These are phyloP conservation scores for Drosophila acutilabella DNA, from an alignment of 2,888 invertebrate species.

Conservation along the genomic window DNA sequence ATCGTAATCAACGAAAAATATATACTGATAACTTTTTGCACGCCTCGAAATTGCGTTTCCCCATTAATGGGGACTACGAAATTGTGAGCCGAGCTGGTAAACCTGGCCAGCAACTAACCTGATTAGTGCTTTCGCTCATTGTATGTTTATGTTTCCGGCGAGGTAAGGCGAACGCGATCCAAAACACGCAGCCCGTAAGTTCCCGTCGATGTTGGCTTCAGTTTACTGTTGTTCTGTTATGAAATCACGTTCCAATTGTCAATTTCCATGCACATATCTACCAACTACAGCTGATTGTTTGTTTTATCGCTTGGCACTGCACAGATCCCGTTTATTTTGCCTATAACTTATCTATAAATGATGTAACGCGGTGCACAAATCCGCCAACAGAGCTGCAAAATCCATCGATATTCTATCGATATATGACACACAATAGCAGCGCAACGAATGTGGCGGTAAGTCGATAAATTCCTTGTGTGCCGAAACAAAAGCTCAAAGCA, in stretches of 20 bases:
- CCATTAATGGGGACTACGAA: conserved; percentile 2
- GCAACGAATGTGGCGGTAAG: conserved; percentile 16
- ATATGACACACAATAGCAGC: neutral
- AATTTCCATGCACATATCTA: conserved; percentile 49
- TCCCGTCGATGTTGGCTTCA: conserved; percentile 31
- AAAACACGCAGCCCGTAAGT: conserved; percentile 48
- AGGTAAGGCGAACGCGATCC: conserved; percentile 30
- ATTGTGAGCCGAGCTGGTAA: conserved; percentile 12
- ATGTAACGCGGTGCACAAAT: conserved; percentile 58
- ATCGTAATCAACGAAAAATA: conserved; percentile 57
- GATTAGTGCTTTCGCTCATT: conserved; percentile 76
- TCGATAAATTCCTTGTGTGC: conserved; percentile 22
- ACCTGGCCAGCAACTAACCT: conserved; percentile 68
- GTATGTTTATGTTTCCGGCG: conserved; percentile 66
- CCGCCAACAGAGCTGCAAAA: conserved; percentile 21
- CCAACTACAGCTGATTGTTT: conserved; percentile 29
- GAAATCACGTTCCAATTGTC: conserved; percentile 37
- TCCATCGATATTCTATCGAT: conserved; percentile 20
- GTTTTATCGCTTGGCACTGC: conserved; percentile 22
- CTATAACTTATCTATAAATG: conserved; percentile 56
- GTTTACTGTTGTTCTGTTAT: conserved; percentile 31
- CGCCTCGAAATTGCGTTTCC: conserved; percentile 11
- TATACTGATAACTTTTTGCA: conserved; percentile 32
- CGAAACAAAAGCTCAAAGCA: conserved; percentile 17
- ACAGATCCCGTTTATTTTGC: conserved; percentile 35